phyloP scores from a whole-genome alignment of 2,797 vertebrate species.

The Toxotes lorentzi region DNA sequence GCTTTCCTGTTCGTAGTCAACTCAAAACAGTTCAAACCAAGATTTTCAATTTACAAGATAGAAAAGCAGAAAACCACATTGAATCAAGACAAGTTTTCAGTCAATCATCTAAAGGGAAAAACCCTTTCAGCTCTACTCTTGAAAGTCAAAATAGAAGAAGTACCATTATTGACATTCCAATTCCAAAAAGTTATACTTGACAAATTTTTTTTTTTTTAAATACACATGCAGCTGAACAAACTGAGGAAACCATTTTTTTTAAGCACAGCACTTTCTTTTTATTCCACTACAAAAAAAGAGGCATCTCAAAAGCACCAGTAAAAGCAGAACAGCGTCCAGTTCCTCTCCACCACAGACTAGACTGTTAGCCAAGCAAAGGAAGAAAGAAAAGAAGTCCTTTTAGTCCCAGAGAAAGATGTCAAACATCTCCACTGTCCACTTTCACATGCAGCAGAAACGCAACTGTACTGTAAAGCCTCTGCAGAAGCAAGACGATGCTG shows the following conservation, averaged over 20 bases:
- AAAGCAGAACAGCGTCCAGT: slow-evolving; percentile 67
- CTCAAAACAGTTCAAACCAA: too few relatives aligned
- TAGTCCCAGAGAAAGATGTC: slow-evolving; percentile 42
- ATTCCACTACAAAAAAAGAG: slow-evolving; percentile 85
- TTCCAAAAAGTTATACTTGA: too few relatives aligned
- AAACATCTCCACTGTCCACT: slow-evolving; percentile 32
- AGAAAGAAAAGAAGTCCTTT: slow-evolving; percentile 40
- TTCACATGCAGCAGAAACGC: slow-evolving; percentile 70
- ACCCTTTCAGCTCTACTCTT: too few relatives aligned
- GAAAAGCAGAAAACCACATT: too few relatives aligned
- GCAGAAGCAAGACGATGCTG: slow-evolving; percentile 38
- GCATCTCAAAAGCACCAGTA: slow-evolving; percentile 75
- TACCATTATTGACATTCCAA: too few relatives aligned
- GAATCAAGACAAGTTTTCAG: too few relatives aligned
- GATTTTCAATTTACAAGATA: too few relatives aligned
- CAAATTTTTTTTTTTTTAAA: too few relatives aligned
- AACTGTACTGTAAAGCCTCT: slow-evolving; percentile 47
- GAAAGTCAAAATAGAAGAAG: too few relatives aligned
- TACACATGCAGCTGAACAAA: not conserved
- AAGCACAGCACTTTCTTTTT: slow-evolving; percentile 81
- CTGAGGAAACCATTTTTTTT: slow-evolving; percentile 14
- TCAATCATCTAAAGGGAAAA: too few relatives aligned
- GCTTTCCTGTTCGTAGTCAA: too few relatives aligned
- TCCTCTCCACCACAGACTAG: slow-evolving; percentile 36
- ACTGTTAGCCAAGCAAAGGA: slow-evolving; percentile 57